Evolutionary conservation across 2,797 vertebrate species (phyloP), one percentile per base, ranked within the genome.

Genomic region (Chloroceryle inda): DNA sequence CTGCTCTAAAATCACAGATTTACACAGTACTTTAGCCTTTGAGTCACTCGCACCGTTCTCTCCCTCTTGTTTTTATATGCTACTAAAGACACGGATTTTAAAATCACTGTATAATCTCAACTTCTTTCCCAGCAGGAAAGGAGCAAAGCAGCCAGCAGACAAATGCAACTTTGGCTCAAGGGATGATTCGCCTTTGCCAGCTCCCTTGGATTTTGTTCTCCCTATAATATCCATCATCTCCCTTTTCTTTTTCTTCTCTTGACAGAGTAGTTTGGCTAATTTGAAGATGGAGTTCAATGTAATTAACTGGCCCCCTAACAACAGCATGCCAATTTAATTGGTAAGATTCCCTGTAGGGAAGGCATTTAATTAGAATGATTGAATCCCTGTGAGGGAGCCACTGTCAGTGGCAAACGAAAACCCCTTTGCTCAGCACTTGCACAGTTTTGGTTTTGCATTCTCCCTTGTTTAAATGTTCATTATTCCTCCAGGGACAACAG

Each of bases 291-390:
- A 96, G 94, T 96, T 97, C 96, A 96, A 96, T 96, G 96, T 97
- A 96, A 97, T 97, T 97, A 97, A 97, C 68, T 93, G 88, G 17
- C 73, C 88, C 90, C 76, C 82, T 96, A 96, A 96, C 92, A 96
- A 96, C 83, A 80, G 82, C 14, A 19, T 92, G 83, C 82, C 96
- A 96, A 53, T 87, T 96, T 97, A 96, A 97, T 94, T 96, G 95
- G 84, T 86, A 84, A 71, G 84, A 92, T 72, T 97, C 95, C 96
- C 95, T 93, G 88, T 81, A 89, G 94, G 85, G 90, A 95, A 82
- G 49, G 90, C 67, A 89, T 97, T 97, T 97, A 97, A 97, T 96
- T 95, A 94, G 81, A 97, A 95, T 79, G 71, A 97, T 59, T 94
- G 89, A 96, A 94, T 97, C 62, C 94, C 95, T 79, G 1, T 42